Conservation (phyloP, 2,797 vertebrate genomes). For the Hafferia zeledoni region DNA sequence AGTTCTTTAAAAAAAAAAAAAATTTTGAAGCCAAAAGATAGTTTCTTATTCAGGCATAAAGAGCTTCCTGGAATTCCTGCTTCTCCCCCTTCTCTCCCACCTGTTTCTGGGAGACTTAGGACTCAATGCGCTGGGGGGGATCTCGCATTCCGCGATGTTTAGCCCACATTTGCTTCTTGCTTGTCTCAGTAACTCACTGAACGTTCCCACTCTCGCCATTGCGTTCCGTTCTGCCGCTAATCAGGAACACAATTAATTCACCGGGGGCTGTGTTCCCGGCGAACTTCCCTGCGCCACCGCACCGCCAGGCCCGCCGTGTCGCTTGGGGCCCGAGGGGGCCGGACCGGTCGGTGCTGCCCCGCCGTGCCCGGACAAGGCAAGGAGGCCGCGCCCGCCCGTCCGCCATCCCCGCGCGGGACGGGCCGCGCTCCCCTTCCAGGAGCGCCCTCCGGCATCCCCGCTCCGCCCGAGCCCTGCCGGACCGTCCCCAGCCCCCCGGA, state of each 20-base stretch:
- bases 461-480: too few species aligned
- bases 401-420: too few species aligned
- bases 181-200: not conserved
- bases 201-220: accelerated
- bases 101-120: not conserved
- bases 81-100: not conserved
- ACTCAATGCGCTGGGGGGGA: accelerated
- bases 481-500: too few species aligned
- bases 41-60: too few species aligned
- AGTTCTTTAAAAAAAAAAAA: too few species aligned
- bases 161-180: not conserved
- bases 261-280: not conserved
- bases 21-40: accelerated
- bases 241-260: accelerated
- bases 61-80: not conserved
- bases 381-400: not conserved
- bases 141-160: accelerated
- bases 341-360: not conserved
- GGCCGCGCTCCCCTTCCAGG: too few species aligned
- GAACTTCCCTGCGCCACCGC: not conserved
- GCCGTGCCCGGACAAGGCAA: too few species aligned
- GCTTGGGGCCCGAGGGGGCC: not conserved
- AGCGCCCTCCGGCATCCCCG: too few species aligned
- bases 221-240: not conserved
- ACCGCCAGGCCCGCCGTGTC: not conserved